These are phyloP conservation scores for Calliopsis andreniformis DNA, from an alignment of 1,140 invertebrate genomes.

Conservation along the genomic window DNA sequence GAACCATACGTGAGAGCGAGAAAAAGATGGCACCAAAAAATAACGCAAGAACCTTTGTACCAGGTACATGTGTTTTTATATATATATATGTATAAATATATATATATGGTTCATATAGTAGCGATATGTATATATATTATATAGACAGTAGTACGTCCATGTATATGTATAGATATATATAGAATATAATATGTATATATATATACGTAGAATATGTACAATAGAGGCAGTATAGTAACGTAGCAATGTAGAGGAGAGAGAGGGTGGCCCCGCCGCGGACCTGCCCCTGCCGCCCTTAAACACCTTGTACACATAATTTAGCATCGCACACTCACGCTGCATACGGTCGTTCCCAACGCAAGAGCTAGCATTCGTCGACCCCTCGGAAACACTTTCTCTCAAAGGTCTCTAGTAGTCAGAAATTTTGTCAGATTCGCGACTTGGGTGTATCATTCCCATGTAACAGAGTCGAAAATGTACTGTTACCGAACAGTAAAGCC, in stretches of 20 bases:
- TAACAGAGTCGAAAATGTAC: slow-evolving; percentile 3
- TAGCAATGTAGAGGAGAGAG: slow-evolving; percentile 79
- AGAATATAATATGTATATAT: slow-evolving; percentile 76
- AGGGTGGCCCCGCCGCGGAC: slow-evolving; percentile 77
- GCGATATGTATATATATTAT: slow-evolving; percentile 70
- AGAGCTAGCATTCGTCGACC: slow-evolving; percentile 65
- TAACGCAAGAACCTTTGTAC: slow-evolving; percentile 74
- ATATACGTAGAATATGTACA: slow-evolving; percentile 77
- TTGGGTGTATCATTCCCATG: too few relatives aligned
- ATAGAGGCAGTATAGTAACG: slow-evolving; percentile 78
- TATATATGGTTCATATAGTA: slow-evolving; percentile 57
- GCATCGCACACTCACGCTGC: slow-evolving; percentile 71
- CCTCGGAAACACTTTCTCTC: slow-evolving; percentile 30
- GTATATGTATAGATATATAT: slow-evolving; percentile 65
- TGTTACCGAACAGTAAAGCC: too few relatives aligned
- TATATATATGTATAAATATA: slow-evolving; percentile 64
- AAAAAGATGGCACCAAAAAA: slow-evolving; percentile 81
- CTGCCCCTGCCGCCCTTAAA: slow-evolving; percentile 75
- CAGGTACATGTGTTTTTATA: slow-evolving; percentile 70
- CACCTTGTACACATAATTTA: slow-evolving; percentile 71
- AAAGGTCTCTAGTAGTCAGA: too few relatives aligned
- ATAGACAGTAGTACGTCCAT: slow-evolving; percentile 38
- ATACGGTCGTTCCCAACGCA: slow-evolving; percentile 68
- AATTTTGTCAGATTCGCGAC: too few relatives aligned
- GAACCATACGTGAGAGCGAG: slow-evolving; percentile 84